Evolutionary conservation across 2,113 vertebrate species (phyloP), one percentile per base, ranked within the genome.

Genomic region (Rhipidura dahli): DNA sequence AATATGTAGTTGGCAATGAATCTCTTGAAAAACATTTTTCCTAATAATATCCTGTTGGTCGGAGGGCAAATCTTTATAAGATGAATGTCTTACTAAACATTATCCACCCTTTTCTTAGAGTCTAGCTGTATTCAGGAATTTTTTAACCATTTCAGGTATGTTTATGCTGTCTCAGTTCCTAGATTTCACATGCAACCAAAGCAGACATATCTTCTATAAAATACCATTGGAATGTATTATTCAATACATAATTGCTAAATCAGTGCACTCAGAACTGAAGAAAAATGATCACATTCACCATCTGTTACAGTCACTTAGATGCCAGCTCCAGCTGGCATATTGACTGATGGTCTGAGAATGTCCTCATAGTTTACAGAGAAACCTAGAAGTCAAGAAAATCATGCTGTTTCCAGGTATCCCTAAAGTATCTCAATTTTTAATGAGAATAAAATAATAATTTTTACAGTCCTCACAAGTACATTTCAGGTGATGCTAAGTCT

Each of bases 251-350:
- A 68, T 49, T 80, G 40, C n/a, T 90, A 50, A 79, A 51, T 49
- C 27, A 49, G 19, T 69, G 45, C 35, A 35, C 31, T 77, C 63
- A 50, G 56, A 93, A 28, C 50, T 8, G 30, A 83, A 88, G 39
- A 64, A 77, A 92, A 90, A 69, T 88, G 39, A 45, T 79, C 83
- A 70, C 39, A 60, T 9, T 69, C 45, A n/a, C 85, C 75, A 93
- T 88, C 94, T 95, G 92, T 90, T 84, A 85, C 20, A 56, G 7
- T 5, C 22, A 17, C n/a, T 79, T 92, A 71, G 31, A 77, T 69
- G 88, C 78, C 92, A 97, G 31, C 31, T 93, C 85, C 78, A 91
- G 11, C 40, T 85, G 90, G 53, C 21, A 8, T n/a, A 63, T 42
- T 63, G 49, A 90, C 53, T 69, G 54, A 83, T 42, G 44, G 39